Evolutionary conservation across 2,113 vertebrate genomes (phyloP).

Genomic region (Oryzias woworae): DNA sequence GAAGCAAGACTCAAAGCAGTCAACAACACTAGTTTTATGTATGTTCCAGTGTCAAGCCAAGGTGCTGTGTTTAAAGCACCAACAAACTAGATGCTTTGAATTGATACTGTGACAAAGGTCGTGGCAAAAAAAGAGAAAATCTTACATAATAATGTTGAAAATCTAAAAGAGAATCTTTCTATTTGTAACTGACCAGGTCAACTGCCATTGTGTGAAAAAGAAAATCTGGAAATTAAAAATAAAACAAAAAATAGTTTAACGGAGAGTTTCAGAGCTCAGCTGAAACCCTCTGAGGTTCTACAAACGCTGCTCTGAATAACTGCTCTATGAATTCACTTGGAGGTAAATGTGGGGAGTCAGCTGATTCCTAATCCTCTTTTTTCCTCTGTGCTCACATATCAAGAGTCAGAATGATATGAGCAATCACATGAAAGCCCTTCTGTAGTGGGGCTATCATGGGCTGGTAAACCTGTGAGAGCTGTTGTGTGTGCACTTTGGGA

Average conservation of each 20-base stretch:
- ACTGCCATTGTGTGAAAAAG: slow-evolving; percentile 55
- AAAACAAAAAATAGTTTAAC: slow-evolving; percentile 41
- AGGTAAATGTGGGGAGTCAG: slow-evolving; percentile 75
- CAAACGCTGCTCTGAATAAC: slow-evolving; percentile 59
- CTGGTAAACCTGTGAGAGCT: slow-evolving; percentile 54
- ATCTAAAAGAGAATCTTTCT: slow-evolving; percentile 22
- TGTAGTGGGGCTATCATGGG: slow-evolving; percentile 54
- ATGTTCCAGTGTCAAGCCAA: no score
- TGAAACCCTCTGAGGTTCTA: slow-evolving; percentile 47
- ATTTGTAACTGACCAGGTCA: slow-evolving; percentile 37
- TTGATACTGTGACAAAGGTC: slow-evolving; percentile 5
- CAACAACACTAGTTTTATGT: no score
- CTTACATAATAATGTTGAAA: slow-evolving; percentile 18
- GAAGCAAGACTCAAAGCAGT: no score
- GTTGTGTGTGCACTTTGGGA: slow-evolving; percentile 46
- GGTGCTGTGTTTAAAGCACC: no score
- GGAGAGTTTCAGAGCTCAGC: slow-evolving; percentile 52
- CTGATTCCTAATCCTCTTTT: slow-evolving; percentile 75
- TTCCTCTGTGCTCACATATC: slow-evolving; percentile 68
- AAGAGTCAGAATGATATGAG: slow-evolving; percentile 68
- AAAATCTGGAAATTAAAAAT: slow-evolving; percentile 23
- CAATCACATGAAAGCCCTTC: slow-evolving; percentile 69
- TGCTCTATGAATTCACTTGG: slow-evolving; percentile 74
- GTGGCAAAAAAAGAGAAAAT: slow-evolving; percentile 8
- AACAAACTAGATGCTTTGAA: background rate